Percentiles rank a stretch among this genome's conserved stretches.
Conservation (phyloP, 2,113 vertebrate genomes). For the Melanotaenia duboulayi region DNA sequence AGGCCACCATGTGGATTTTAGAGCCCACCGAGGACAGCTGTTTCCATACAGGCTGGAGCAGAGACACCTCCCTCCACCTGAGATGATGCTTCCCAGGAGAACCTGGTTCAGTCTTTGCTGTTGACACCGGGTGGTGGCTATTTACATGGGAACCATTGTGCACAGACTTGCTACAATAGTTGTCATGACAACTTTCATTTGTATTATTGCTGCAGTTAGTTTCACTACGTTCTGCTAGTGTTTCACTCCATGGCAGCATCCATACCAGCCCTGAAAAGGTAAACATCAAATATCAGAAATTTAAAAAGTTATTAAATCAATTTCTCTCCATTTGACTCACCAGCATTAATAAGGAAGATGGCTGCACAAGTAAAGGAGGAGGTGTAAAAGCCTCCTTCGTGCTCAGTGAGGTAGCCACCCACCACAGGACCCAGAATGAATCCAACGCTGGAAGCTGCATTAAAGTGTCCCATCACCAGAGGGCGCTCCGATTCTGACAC, state of each 20-base stretch:
- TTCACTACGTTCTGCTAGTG: constrained; percentile 41
- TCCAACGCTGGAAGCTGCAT: constrained; percentile 90
- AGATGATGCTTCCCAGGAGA: neutral
- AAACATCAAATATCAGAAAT: neutral
- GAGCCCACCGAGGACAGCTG: constrained; percentile 80
- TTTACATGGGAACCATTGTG: constrained; percentile 63
- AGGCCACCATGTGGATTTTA: constrained; percentile 83
- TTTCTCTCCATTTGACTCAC: constrained; percentile 73
- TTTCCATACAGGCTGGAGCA: constrained; percentile 76
- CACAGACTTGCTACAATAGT: constrained; percentile 40
- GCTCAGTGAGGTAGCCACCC: constrained; percentile 92
- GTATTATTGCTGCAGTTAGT: constrained; percentile 45
- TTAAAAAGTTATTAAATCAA: too few species aligned
- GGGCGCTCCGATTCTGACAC: constrained; percentile 90
- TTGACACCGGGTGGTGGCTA: constrained; percentile 3
- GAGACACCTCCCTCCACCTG: constrained; percentile 52
- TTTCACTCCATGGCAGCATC: constrained; percentile 87
- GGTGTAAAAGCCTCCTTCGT: constrained; percentile 90
- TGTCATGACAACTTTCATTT: constrained; percentile 41
- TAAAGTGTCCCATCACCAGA: constrained; percentile 92
- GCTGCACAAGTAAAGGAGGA: constrained; percentile 88
- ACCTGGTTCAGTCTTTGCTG: neutral
- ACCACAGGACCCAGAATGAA: constrained; percentile 96
- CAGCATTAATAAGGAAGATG: constrained; percentile 93
- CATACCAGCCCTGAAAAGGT: constrained; percentile 87